phyloP scores from a whole-genome alignment of 2,797 vertebrate species.

The Cynodonichthys magdalenae region DNA sequence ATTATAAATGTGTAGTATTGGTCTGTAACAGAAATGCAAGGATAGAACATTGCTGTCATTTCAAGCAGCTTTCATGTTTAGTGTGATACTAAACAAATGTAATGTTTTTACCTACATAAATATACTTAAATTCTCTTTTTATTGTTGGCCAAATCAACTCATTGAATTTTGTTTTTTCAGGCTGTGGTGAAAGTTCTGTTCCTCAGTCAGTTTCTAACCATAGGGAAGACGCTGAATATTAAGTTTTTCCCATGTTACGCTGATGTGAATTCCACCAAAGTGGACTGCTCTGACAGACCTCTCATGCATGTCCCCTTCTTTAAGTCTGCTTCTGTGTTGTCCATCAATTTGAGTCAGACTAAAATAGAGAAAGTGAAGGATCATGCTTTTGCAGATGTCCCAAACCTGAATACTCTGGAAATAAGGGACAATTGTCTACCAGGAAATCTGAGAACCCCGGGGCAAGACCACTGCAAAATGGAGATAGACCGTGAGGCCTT shows the following conservation, averaged over 20 bases:
- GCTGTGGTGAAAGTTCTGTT: slow-evolving; percentile 58
- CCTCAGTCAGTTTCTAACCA: slow-evolving; percentile 48
- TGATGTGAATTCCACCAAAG: slow-evolving; percentile 42
- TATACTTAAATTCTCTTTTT: neutral
- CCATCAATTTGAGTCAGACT: slow-evolving; percentile 75
- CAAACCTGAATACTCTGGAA: slow-evolving; percentile 75
- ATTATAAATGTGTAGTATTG: neutral
- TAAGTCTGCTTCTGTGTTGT: slow-evolving; percentile 58
- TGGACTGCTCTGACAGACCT: slow-evolving; percentile 78
- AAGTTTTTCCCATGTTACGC: slow-evolving; percentile 86
- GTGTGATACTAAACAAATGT: neutral
- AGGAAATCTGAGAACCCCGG: slow-evolving; percentile 44
- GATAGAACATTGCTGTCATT: neutral
- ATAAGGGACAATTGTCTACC: slow-evolving; percentile 84
- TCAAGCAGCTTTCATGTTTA: neutral
- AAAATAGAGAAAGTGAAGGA: slow-evolving; percentile 66
- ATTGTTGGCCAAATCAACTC: neutral
- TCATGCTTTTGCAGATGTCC: slow-evolving; percentile 69
- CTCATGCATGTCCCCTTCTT: slow-evolving; percentile 76
- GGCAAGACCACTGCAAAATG: slow-evolving; percentile 71
- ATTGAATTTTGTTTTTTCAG: slow-evolving; percentile 50
- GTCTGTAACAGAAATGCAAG: neutral
- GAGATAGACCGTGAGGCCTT: slow-evolving; percentile 78
- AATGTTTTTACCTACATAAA: neutral
- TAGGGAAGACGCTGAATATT: slow-evolving; percentile 66